Evolutionary conservation across 2,797 vertebrate genomes (phyloP), one percentile per base, ranked within the genome.

Genomic region (Mycteria americana): DNA sequence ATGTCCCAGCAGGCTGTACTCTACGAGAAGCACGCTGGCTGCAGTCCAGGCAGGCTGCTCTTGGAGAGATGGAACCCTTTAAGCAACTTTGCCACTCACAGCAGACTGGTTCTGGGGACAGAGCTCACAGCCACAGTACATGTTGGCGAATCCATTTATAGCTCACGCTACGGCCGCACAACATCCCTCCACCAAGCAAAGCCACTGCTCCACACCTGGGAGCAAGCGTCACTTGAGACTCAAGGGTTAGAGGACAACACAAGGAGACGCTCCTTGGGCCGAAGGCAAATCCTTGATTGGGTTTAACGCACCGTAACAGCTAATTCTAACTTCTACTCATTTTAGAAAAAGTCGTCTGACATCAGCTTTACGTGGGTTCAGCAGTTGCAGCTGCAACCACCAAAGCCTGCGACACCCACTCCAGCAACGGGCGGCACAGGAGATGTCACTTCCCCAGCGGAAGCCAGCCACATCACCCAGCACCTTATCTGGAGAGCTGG

Each of bases 101-200:
- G 54, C 35, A 13, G 50, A 3, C 31, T 7, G 2, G 56, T 19
- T 1, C 2, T 2, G 22, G 56, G 74, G 35, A 19, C 27, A 24
- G 53, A 35, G 54, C 64, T 43, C 54, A 6, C n/a, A 13, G 54
- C 73, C 45, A 13, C 31, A 0, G 50, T 0, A 5, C 12, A 0
- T 0, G 25, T 4, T 1, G 3, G 6, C 2, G 30, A 5, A 5
- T 4, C 57, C 14, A 1, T 13, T 21, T 8, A 2, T 0, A 19
- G 33, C 53, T 33, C 23, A 1, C 0, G 3, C 41, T 24, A 27
- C 21, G 9, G 64, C 41, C 27, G 1, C 65, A 10, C 23, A 10
- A 18, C 64, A 16, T 6, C 79, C 37, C 35, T 16, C 22, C 16
- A 0, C 12, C n/a, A 2, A n/a, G 16, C 9, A 39, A 18, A 59